Percentiles rank a stretch among this genome's conserved stretches.
Conservation (phyloP, 2,888 invertebrate genomes). For the Drosophila algonquin region DNA sequence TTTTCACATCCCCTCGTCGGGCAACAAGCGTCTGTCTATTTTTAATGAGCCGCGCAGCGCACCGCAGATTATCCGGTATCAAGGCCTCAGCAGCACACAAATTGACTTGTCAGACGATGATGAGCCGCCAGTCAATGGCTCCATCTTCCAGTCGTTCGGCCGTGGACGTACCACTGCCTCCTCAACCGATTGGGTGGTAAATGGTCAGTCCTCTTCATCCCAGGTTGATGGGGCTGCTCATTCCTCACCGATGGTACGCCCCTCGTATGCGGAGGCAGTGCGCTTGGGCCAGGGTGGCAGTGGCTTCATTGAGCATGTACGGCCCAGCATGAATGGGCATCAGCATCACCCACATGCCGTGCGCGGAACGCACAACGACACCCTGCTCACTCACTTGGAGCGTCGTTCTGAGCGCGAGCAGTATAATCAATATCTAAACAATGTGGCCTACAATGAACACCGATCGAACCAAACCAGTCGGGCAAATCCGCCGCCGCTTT, state of each 20-base stretch:
- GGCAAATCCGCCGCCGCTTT: conserved; percentile 22
- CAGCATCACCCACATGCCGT: not conserved
- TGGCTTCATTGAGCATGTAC: conserved; percentile 39
- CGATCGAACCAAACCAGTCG: not conserved
- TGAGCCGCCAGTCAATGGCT: conserved; percentile 44
- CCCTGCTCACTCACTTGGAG: conserved; percentile 37
- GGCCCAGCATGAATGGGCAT: conserved; percentile 37
- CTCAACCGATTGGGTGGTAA: not conserved
- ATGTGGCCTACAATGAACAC: conserved; percentile 24
- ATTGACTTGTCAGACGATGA: conserved; percentile 82
- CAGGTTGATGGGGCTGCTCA: not conserved
- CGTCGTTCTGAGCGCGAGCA: conserved; percentile 57
- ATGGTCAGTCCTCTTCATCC: not conserved
- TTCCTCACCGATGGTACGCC: conserved; percentile 3
- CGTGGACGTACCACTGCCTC: conserved; percentile 2
- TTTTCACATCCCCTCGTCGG: conserved; percentile 24
- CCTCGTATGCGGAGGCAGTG: conserved; percentile 58
- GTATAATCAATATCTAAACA: conserved; percentile 61
- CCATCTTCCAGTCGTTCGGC: not conserved
- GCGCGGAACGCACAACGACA: conserved; percentile 1
- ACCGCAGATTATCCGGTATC: conserved; percentile 50
- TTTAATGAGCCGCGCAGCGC: conserved; percentile 69
- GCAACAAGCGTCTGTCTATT: conserved; percentile 70
- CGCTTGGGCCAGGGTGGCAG: conserved; percentile 64
- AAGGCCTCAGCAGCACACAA: conserved; percentile 44